Base-by-base conservation (phyloP, 2,888 invertebrate genomes). In the Eilema caniola region DNA sequence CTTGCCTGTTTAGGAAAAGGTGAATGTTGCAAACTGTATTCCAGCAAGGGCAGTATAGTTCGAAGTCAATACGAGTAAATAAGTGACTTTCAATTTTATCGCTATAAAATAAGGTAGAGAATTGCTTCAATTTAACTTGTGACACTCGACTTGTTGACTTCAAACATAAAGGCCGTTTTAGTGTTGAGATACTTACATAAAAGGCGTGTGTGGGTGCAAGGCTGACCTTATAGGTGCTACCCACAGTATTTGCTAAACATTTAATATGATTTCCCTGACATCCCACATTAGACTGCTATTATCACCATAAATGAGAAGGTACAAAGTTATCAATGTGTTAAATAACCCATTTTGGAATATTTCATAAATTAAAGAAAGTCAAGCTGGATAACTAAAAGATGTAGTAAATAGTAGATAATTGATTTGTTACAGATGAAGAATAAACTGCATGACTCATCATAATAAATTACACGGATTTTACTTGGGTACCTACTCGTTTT, bases 141-240 rank as follows among this genome's bases (percentile, higher is more conserved):
- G 76, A 73, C 81, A 80, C 89, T 78, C 57, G 83, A 75, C 84
- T 61, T 86, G 76, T 75, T 73, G 71, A 61, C 8, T 66, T 59
- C 60, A 70, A 53, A 62, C 76, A 77, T 79, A 79, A 85, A 83
- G 87, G 88, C 89, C 88, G 89, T 86, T 88, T 28, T 88, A 89
- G 88, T 92, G 91, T 86, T 88, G 88, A 88, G 89, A 88, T 90
- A 90, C 91, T 76, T 86, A 85, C 88, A 84, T 93, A 93, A 88
- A 95, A 89, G 94, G 94, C 83, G 80, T 84, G 94, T 92, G 95
- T 95, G 95, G 95, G 95, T 93, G 95, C 95, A 95, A 95, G 95
- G 95, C 89, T 95, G 94, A 94, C 94, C 94, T 95, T 94, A 93
- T 89, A 93, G 91, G 91, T 87, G 88, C 95, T 89, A 87, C 93